Percentiles rank a stretch among this genome's conserved stretches.
These are phyloP conservation scores for Clivina fossor DNA, from an alignment of 2,888 invertebrate species.

Conservation along the genomic window DNA sequence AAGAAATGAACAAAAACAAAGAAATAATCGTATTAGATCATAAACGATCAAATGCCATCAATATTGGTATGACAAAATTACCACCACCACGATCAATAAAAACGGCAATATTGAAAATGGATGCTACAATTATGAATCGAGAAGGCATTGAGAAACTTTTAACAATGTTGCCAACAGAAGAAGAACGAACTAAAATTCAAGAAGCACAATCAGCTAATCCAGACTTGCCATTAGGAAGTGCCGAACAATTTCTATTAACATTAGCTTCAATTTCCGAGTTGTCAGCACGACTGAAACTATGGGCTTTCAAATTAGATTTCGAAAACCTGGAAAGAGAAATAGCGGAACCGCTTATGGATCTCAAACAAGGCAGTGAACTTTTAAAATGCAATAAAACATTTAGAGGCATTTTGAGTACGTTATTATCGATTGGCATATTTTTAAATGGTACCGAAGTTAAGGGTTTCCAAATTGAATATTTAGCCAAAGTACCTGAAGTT, in stretches of 20 bases:
- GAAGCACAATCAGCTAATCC: constrained; percentile 93
- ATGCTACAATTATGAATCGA: constrained; percentile 94
- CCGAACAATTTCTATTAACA: constrained; percentile 97
- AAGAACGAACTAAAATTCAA: constrained; percentile 90
- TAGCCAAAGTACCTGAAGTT: constrained; percentile 96
- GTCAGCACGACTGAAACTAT: constrained; percentile 87
- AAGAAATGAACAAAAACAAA: constrained; percentile 82
- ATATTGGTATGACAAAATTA: constrained; percentile 98
- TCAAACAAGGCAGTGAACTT: constrained; percentile 94
- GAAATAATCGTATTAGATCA: constrained; percentile 94
- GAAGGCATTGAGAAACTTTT: constrained; percentile 98
- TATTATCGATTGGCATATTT: constrained; percentile 94
- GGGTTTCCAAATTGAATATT: constrained; percentile 96
- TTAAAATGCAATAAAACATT: constrained; percentile 92
- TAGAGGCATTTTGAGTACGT: constrained; percentile 88
- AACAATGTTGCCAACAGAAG: constrained; percentile 94
- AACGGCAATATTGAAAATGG: constrained; percentile 99
- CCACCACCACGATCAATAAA: constrained; percentile 98
- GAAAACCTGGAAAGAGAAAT: constrained; percentile 97
- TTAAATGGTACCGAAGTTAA: constrained; percentile 90
- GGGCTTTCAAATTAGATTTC: constrained; percentile 99
- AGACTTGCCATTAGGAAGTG: constrained; percentile 88
- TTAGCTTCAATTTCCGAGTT: constrained; percentile 95
- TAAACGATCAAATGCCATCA: constrained; percentile 98
- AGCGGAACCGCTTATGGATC: constrained; percentile 97